Evolutionary conservation across 2,113 vertebrate species (phyloP).

Genomic region (Clarias magur): DNA sequence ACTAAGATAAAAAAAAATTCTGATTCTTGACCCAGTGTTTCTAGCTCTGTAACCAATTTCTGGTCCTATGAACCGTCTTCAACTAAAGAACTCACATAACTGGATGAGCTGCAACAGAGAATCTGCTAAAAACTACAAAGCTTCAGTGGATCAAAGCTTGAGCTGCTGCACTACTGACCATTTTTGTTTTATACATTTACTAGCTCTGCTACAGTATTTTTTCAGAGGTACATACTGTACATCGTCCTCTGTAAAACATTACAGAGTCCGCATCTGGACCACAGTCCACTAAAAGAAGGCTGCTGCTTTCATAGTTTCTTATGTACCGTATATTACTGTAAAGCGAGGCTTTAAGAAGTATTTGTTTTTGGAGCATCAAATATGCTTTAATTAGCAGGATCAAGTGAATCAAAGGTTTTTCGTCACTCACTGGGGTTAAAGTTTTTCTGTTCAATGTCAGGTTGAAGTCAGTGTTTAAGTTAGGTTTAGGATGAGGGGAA

Average conservation of each 20-base stretch:
- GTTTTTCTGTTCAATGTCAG: background rate
- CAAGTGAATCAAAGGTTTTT: background rate
- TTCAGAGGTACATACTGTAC: background rate
- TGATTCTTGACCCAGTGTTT: background rate
- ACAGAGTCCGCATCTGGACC: background rate
- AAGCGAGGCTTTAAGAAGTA: background rate
- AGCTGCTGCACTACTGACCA: background rate
- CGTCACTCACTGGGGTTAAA: background rate
- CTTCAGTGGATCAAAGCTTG: background rate
- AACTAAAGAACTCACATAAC: background rate
- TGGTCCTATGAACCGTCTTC: background rate
- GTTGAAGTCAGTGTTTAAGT: background rate
- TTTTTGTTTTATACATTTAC: background rate
- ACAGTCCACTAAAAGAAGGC: background rate
- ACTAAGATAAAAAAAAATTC: background rate
- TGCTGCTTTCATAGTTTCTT: background rate
- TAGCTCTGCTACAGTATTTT: background rate
- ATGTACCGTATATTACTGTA: background rate
- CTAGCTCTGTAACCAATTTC: background rate
- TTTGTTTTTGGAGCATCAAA: background rate
- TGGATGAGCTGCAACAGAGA: background rate
- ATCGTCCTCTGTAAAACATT: background rate
- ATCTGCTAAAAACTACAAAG: background rate
- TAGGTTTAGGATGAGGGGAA: slow-evolving; percentile 4
- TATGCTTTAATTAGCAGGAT: background rate